Base-by-base conservation (phyloP, 2,888 invertebrate genomes). In the Elgonia sp. region DNA sequence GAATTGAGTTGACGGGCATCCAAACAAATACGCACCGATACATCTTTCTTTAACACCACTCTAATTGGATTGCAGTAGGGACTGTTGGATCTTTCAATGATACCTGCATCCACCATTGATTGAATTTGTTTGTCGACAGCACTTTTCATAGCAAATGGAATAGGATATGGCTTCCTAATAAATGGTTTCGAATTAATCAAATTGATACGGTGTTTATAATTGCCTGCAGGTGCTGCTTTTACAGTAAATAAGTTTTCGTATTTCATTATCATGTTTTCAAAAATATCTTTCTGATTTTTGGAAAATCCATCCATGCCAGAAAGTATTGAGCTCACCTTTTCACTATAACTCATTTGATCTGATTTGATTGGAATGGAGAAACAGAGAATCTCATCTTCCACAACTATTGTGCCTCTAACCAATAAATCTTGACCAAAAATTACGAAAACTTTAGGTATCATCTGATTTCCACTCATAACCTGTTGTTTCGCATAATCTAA, bases 1-100 rank as follows among this genome's bases (percentile, higher is more conserved):
- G 86, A 86, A 83, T 93, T 93, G 10, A 93, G 57, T 63, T 81
- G 75, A 8, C 93, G 76, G 6, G 92, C 92, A 85, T 93, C 92
- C 50, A 93, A 83, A 86, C 92, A 86, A 6, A 86, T 53, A 53
- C 81, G 39, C 1, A 86, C 21, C 12, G 50, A 6, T 8, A 53
- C 76, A 91, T 92, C 91, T 37, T 91, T 91, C 70, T 93, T 93
- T 53, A 88, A 57, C 0, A 91, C 90, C 8, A 91, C 90, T 12
- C 92, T 90, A n/a, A 92, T 67, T 1, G 93, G 93, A 76, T 91
- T 92, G 14, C 91, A 87, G 86, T 88, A 92, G 0, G 90, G 87
- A 16, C 91, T 91, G 8, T 90, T 87, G 10, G 89, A 89, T 67
- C 90, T 55, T 77, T 90, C 89, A 53, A 93, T 92, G 4, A 93